Conservation (phyloP, 2,797 vertebrate species). For the Darevskia mixta region DNA sequence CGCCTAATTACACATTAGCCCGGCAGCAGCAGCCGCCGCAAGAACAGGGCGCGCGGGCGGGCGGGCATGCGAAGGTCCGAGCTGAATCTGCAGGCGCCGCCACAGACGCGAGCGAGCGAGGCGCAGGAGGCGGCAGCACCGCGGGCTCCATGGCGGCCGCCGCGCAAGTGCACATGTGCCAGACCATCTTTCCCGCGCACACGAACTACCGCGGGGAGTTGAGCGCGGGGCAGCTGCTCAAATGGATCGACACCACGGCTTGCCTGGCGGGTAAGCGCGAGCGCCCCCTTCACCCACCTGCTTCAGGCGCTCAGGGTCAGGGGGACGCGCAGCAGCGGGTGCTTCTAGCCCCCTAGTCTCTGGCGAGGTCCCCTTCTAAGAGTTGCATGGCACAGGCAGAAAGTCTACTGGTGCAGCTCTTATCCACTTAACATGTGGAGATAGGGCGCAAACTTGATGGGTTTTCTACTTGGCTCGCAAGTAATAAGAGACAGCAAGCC, state of each 20-base stretch:
- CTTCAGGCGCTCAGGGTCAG: too few species aligned
- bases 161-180: constrained; percentile 74
- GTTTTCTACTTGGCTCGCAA: background rate
- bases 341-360: background rate
- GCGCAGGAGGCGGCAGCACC: too few species aligned
- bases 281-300: too few species aligned
- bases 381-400: background rate
- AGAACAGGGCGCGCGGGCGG: background rate
- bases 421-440: background rate
- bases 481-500: background rate
- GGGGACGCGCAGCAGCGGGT: background rate
- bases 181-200: constrained; percentile 75
- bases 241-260: constrained; percentile 80
- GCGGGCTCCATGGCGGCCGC: background rate
- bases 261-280: constrained; percentile 78
- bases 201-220: constrained; percentile 75
- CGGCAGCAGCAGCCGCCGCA: too few species aligned
- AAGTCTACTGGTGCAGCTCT: background rate
- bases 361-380: background rate
- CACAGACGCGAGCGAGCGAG: background rate
- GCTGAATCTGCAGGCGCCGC: background rate
- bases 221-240: constrained; percentile 79
- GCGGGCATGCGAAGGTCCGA: background rate
- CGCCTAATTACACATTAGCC: constrained; percentile 1
- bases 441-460: background rate